Conservation (phyloP, 2,113 vertebrate genomes). For the Rhea americana region DNA sequence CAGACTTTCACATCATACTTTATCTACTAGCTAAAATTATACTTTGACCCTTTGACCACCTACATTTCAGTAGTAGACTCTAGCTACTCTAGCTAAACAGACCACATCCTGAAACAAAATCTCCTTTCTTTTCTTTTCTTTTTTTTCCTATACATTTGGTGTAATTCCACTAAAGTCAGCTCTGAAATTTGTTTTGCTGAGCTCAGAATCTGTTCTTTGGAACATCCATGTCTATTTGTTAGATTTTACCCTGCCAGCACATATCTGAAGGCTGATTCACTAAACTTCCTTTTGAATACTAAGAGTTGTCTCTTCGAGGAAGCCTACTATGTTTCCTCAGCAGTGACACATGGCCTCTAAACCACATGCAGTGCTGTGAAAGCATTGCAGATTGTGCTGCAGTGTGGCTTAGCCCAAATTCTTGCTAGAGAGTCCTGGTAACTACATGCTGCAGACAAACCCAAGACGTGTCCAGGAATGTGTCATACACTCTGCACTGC, state of each 20-base stretch:
- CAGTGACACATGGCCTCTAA: background rate
- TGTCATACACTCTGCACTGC: background rate
- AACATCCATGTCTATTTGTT: background rate
- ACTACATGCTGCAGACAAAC: background rate
- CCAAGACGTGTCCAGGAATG: background rate
- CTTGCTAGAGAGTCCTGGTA: background rate
- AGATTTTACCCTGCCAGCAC: background rate
- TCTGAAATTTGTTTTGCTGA: background rate
- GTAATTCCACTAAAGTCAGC: background rate
- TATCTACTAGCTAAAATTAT: background rate
- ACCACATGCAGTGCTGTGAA: background rate
- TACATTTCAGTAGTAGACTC: background rate
- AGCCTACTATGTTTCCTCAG: background rate
- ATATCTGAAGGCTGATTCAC: background rate
- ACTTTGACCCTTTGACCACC: background rate
- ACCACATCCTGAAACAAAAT: constrained; percentile 6
- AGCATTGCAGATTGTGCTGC: background rate
- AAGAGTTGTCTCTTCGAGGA: background rate
- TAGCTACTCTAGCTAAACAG: background rate
- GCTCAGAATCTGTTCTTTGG: background rate
- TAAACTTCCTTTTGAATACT: background rate
- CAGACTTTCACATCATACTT: background rate
- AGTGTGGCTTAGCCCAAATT: background rate
- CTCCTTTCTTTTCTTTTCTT: background rate
- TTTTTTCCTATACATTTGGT: background rate